These are phyloP conservation scores for Squalus acanthias DNA, from an alignment of 2,797 vertebrate genomes.

Conservation along the genomic window DNA sequence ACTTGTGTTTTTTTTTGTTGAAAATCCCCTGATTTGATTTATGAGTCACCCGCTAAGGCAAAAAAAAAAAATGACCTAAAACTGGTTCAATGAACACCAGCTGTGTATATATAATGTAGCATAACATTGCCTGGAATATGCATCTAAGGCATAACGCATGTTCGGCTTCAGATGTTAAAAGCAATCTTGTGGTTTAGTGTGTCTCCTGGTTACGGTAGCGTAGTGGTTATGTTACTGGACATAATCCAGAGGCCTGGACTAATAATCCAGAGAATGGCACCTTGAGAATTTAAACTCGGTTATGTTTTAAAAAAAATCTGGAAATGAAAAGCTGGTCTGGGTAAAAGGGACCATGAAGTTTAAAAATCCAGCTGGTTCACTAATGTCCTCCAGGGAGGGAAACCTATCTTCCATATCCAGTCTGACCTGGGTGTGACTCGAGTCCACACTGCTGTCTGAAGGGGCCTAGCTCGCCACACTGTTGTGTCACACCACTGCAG, in stretches of 20 bases:
- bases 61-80: not conserved
- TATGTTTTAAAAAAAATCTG: not conserved
- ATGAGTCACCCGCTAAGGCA: no score
- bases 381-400: no score
- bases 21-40: no score
- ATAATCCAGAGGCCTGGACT: not conserved
- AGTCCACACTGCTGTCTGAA: no score
- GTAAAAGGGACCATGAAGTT: not conserved
- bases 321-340: not conserved
- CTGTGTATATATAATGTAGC: not conserved
- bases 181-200: no score
- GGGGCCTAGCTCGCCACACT: no score
- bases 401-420: no score
- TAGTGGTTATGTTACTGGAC: not conserved
- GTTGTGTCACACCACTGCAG: no score
- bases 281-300: not conserved
- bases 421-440: no score
- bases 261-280: not conserved
- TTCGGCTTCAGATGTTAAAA: not conserved
- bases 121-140: not conserved
- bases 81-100: not conserved
- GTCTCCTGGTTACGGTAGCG: not conserved
- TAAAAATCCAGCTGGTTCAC: not conserved
- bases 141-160: not conserved
- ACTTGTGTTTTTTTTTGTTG: no score